These are phyloP conservation scores for Epistrophella euchroma DNA, from an alignment of 2,888 invertebrate genomes.

Conservation along the genomic window DNA sequence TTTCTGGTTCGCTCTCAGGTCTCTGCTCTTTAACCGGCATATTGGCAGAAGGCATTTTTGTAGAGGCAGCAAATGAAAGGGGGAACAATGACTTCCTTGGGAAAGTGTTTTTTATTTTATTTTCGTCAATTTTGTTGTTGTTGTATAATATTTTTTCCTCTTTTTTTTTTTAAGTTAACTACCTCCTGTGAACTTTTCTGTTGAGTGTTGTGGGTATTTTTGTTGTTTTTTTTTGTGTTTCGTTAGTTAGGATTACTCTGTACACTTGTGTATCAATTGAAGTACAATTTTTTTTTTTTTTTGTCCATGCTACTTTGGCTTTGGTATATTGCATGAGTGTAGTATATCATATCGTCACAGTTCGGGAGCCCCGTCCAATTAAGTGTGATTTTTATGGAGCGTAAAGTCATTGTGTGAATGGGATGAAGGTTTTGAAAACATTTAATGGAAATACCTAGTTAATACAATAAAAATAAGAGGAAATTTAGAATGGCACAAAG, in stretches of 20 bases:
- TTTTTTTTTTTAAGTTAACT: constrained; percentile 40
- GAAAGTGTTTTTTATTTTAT: constrained; percentile 61
- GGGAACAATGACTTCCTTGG: constrained; percentile 65
- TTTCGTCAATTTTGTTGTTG: constrained; percentile 37
- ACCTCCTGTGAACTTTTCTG: constrained; percentile 65
- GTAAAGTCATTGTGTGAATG: constrained; percentile 61
- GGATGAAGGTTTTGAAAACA: constrained; percentile 30
- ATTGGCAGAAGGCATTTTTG: constrained; percentile 10
- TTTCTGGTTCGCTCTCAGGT: constrained; percentile 30
- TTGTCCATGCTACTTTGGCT: constrained; percentile 27
- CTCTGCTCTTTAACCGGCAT: constrained; percentile 52
- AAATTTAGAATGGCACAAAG: constrained; percentile 2
- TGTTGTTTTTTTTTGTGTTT: constrained; percentile 14
- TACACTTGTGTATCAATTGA: constrained; percentile 68
- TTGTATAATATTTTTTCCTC: constrained; percentile 10
- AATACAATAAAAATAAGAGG: too few species aligned
- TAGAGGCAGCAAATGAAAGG: constrained; percentile 12
- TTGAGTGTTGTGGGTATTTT: constrained; percentile 58
- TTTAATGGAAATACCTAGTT: constrained; percentile 59
- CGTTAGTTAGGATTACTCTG: constrained; percentile 50
- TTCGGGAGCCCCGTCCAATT: constrained; percentile 57
- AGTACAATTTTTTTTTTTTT: constrained; percentile 32
- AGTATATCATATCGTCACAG: constrained; percentile 66
- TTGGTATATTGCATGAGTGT: constrained; percentile 12
- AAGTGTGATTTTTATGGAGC: constrained; percentile 73